Evolutionary conservation across 2,888 invertebrate species (phyloP), one percentile per base, ranked within the genome.

Genomic region (Trichopoda pennipes): DNA sequence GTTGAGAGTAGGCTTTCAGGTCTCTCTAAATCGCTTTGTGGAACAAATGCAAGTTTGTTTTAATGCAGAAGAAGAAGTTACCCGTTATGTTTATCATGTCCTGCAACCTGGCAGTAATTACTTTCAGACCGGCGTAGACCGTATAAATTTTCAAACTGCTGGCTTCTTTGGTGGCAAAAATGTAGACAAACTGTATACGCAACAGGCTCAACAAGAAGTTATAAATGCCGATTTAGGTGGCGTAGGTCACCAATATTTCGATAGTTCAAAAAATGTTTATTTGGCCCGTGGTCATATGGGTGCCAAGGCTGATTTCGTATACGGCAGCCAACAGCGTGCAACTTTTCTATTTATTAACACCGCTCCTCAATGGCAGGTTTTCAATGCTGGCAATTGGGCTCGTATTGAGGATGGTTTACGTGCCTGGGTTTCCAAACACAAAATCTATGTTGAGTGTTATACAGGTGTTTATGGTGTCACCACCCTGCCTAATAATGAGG

Each of bases 381-480:
- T 94, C 86, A 94, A 94, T 86, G 92, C 90, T 0, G 92, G 92
- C 35, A 94, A 94, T 86, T 94, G 94, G 94, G 90, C 91, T 2
- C 86, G 88, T 0, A 88, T 93, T 2, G 94, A 94, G 88, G 86
- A 86, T 10, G 90, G 91, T 56, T 87, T 93, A 0, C 89, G 93
- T 14, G 76, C 86, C 1, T 88, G 86, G 85, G 79, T 76, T 2
- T 63, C 68, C 1, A 85, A 87, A 23, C 88, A 90, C 28, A 85
- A 87, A 8, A 85, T 91, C 55, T 86, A 90, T 68, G 88, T 93
- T 1, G 86, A 90, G 32, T 92, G 93, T 68, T 93, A 92, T 81
- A 94, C 94, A 0, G 94, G 94, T 6, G 92, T 92, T 0, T 92
- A 92, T 85, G 94, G 93, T 0, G 91, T 93, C 1, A 90, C 93